These are phyloP conservation scores for Metacarcinus magister DNA, from an alignment of 2,888 invertebrate genomes.

Conservation along the genomic window DNA sequence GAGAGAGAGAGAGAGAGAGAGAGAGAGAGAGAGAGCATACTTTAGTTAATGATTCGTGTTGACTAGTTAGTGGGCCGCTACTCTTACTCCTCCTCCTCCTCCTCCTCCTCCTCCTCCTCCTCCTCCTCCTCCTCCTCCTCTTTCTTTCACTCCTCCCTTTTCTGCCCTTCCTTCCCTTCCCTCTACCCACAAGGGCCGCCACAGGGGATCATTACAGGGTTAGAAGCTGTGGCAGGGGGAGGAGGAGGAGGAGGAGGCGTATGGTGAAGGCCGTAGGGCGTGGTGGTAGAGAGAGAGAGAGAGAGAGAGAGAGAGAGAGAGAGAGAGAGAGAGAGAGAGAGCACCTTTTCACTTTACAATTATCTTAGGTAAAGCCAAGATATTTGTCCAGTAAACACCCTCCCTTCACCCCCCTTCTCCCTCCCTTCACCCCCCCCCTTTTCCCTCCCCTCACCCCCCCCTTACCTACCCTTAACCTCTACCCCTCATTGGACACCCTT, in stretches of 20 bases:
- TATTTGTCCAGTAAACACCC: slow-evolving; percentile 36
- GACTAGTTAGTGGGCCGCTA: slow-evolving; percentile 31
- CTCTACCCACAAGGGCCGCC: not conserved
- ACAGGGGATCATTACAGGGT: slow-evolving; percentile 9
- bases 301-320: slow-evolving; percentile 5
- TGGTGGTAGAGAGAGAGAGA: not conserved
- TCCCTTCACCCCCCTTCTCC: not conserved
- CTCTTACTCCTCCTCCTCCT: slow-evolving; percentile 19
- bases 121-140: slow-evolving; percentile 6
- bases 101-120: not conserved
- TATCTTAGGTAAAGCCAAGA: not conserved
- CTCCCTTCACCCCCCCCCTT: not conserved
- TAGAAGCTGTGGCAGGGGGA: not conserved
- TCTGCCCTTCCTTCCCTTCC: not conserved
- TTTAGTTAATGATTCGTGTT: slow-evolving; percentile 42
- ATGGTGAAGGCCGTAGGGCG: not conserved
- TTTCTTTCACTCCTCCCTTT: not conserved
- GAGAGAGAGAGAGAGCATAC: slow-evolving; percentile 32
- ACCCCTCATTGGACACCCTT: not conserved
- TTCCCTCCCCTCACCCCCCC: not conserved
- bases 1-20: slow-evolving; percentile 57
- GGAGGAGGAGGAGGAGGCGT: not conserved
- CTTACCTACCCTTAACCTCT: not conserved
- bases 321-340: not conserved
- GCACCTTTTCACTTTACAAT: slow-evolving; percentile 22